Evolutionary conservation across 2,113 vertebrate species (phyloP).

Genomic region (Pholis gunnellus): DNA sequence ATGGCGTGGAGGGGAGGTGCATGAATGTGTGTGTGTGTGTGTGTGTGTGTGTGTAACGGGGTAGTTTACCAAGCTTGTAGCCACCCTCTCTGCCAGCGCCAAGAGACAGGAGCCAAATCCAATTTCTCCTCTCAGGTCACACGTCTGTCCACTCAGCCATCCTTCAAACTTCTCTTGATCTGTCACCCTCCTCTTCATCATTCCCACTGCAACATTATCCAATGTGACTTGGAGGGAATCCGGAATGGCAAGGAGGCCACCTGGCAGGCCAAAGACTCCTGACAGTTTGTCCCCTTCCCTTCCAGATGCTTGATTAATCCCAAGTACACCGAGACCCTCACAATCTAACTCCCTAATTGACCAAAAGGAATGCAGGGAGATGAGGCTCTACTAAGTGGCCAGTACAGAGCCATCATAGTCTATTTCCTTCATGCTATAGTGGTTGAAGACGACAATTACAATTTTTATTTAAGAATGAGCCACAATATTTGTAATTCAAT

Average conservation of each 20-base stretch:
- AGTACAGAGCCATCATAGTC: neutral
- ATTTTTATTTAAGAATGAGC: neutral
- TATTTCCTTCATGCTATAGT: neutral
- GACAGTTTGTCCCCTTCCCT: constrained; percentile 51
- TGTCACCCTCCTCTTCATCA: constrained; percentile 63
- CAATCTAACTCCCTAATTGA: neutral
- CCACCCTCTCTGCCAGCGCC: constrained; percentile 74
- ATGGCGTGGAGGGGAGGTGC: constrained; percentile 59
- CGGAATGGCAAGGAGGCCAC: constrained; percentile 18
- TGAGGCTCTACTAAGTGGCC: neutral
- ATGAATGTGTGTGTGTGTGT: constrained; percentile 22
- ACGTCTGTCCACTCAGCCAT: constrained; percentile 75
- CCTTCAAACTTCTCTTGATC: constrained; percentile 70
- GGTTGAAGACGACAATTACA: neutral
- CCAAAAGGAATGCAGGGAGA: neutral
- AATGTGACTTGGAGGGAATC: constrained; percentile 38
- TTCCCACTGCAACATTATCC: constrained; percentile 61
- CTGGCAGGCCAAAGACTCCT: constrained; percentile 39
- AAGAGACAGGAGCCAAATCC: constrained; percentile 78
- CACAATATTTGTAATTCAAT: neutral
- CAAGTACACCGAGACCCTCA: neutral
- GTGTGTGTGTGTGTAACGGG: constrained; percentile 3
- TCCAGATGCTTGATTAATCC: constrained; percentile 41
- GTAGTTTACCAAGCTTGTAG: constrained; percentile 80
- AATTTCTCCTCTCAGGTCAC: constrained; percentile 73